Conservation (phyloP, 35 echinoderm and acorn worm species). For the Patiria miniata region DNA sequence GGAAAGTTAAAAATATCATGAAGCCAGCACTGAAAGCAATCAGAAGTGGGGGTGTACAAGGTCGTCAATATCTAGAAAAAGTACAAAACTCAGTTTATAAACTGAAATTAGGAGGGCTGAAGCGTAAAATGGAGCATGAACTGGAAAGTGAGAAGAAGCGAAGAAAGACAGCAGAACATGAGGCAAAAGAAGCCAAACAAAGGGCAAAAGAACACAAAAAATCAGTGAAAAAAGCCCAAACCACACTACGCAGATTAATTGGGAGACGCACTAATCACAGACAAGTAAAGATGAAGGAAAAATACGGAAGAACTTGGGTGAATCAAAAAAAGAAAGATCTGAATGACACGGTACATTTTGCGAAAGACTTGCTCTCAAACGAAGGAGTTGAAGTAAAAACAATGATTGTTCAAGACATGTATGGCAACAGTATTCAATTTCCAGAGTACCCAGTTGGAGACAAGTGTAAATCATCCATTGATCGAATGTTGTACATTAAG, state of each 20-base stretch:
- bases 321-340: neutral
- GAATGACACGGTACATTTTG: neutral
- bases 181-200: neutral
- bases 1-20: neutral
- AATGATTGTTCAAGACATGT: slow-evolving; percentile 3
- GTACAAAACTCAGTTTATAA: neutral
- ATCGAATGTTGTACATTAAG: slow-evolving; percentile 8
- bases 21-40: neutral
- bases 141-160: slow-evolving; percentile 35
- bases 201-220: neutral
- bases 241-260: slow-evolving; percentile 2
- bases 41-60: neutral
- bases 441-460: neutral
- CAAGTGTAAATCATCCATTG: neutral
- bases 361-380: neutral
- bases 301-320: neutral
- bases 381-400: slow-evolving; percentile 11
- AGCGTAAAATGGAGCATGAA: slow-evolving; percentile 33
- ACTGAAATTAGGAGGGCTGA: slow-evolving; percentile 12
- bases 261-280: neutral
- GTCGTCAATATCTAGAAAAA: neutral
- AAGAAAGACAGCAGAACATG: neutral
- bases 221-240: neutral
- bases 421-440: neutral
- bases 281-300: neutral